phyloP scores from a whole-genome alignment of 2,888 invertebrate genomes.

The Seladonia tumulorum region DNA sequence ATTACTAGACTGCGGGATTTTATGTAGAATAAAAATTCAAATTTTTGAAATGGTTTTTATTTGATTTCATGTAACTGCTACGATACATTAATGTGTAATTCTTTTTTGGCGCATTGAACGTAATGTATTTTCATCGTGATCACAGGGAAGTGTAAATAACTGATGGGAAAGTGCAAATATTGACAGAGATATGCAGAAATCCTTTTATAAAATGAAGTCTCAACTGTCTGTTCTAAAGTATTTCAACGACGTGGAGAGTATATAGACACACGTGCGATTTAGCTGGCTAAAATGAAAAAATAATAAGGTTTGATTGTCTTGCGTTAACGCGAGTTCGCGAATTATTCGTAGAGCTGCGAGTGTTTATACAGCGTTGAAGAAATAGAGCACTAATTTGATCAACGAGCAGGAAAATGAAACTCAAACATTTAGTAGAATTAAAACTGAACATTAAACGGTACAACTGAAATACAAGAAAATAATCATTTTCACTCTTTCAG shows the following conservation, averaged over 20 bases:
- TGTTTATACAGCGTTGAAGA: background rate
- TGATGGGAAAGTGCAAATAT: background rate
- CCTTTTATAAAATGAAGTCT: background rate
- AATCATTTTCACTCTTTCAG: background rate
- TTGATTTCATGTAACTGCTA: no score
- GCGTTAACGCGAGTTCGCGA: background rate
- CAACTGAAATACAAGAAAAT: background rate
- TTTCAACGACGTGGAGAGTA: background rate
- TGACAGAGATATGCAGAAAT: background rate
- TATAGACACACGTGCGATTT: background rate
- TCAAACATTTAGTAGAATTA: background rate
- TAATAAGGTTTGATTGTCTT: constrained; percentile 19
- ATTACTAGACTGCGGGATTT: no score
- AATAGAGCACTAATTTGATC: no score
- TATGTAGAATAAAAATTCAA: no score
- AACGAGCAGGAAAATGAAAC: background rate
- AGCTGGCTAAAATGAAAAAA: constrained; percentile 17
- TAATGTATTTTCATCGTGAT: background rate
- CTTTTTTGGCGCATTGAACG: background rate
- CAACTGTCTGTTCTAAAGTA: background rate
- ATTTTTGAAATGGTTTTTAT: no score
- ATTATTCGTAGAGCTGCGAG: background rate
- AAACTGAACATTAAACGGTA: background rate
- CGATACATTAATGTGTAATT: background rate
- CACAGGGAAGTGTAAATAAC: background rate